Base-by-base conservation (phyloP, 1,140 invertebrate genomes). In the Cotesia typhae region DNA sequence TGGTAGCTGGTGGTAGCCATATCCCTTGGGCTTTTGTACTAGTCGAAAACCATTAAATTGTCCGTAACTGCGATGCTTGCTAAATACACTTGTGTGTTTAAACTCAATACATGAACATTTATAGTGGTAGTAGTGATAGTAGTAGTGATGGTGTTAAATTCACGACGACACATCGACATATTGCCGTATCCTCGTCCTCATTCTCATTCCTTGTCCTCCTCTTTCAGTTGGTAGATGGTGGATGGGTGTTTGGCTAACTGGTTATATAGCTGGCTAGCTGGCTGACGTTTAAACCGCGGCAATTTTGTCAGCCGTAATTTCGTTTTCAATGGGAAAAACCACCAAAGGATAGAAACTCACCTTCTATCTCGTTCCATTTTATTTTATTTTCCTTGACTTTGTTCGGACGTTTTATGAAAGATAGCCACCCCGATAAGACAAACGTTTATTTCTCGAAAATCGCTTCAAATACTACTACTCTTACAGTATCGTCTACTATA, bases 11-110 rank as follows among this genome's bases (percentile, higher is more conserved):
- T 28, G 20, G 20, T 28, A 2, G 20, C 1, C 0, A n/a, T 14
- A 60, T 28, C 61, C 60, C 41, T 35, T 28, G 60, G 60, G 60
- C 69, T 65, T 71, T 71, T 61, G 61, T 51, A 41, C 51, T 63
- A 51, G 28, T 63, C 69, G 69, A 71, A 71, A 71, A 71, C 69
- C 69, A 71, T 71, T 71, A 71, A 71, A 71, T 71, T 52, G 69
- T 71, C 61, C 69, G 69, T 65, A 71, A 71, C 60, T 64, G 60
- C 69, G 17, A 64, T 38, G 47, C 60, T 65, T 55, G 69, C 60
- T 64, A 64, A 64, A 71, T 55, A 71, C 41, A 63, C 60, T 35
- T 14, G 14, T 52, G 17, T 35, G 51, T 71, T 47, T 55, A 36
- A 36, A 28, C 14, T 14, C 36, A 41, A 66, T 66, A 28, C 28